Evolutionary conservation across 2,888 invertebrate genomes (phyloP), one percentile per base, ranked within the genome.

Genomic region (Clanis bilineata): DNA sequence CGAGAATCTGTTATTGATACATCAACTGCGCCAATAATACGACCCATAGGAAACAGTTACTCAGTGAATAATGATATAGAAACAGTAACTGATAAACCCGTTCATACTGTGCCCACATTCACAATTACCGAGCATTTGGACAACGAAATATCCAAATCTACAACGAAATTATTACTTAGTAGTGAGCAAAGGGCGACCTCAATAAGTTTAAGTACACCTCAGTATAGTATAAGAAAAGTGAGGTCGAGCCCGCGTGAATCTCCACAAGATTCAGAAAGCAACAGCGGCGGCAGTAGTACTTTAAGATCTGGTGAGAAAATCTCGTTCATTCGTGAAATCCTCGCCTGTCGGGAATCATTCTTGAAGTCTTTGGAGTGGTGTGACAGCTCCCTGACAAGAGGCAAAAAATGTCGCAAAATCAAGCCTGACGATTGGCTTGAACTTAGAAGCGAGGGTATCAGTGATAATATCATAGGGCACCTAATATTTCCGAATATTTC

Each of bases 291-390:
- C 74, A 83, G 80, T 72, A 84, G 84, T 3, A 65, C 84, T 25
- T 32, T 32, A 51, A 88, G 77, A 80, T 82, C 80, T 76, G 92
- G 92, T 91, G 92, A 92, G 90, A 88, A 85, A 80, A 73, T 74
- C 69, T 81, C 86, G 64, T 92, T 93, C 81, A 86, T 93, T 72
- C 85, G 85, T 56, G 93, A 93, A 63, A 80, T 93, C 41, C 67
- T 91, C 65, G 80, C 82, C 62, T 91, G 88, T 74, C 84, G 88
- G 58, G 93, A 93, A 70, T 70, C 86, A 23, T 93, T 93, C 67
- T 71, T 93, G 64, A 89, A 83, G 61, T 90, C 92, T 41, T 72
- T 93, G 74, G 93, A 93, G 71, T 91, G 89, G 87, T 92, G 88
- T 69, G 93, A 93, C 70, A 92, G 91, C 67, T 88, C 92, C 10